phyloP scores from a whole-genome alignment of 1,140 invertebrate genomes.

The Trissolcus basalis region DNA sequence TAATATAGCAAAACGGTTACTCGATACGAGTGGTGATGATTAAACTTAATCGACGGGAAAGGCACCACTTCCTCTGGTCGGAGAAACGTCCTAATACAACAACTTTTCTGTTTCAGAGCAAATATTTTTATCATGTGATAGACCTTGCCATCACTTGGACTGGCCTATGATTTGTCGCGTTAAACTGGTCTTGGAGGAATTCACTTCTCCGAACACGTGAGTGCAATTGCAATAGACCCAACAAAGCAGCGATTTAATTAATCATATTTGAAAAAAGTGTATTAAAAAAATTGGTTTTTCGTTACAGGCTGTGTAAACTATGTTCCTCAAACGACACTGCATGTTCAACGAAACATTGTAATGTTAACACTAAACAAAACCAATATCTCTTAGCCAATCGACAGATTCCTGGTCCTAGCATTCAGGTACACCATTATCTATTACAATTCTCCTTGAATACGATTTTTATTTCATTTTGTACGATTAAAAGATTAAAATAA shows the following conservation, averaged over 20 bases:
- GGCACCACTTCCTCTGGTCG: background rate
- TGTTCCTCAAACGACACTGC: conserved; percentile 80
- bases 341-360: conserved; percentile 80
- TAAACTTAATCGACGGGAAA: background rate
- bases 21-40: background rate
- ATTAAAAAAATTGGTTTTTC: too few relatives aligned
- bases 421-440: conserved; percentile 78
- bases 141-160: conserved; percentile 85
- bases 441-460: background rate
- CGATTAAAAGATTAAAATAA: too few relatives aligned
- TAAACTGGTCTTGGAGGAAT: conserved; percentile 83
- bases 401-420: conserved; percentile 87
- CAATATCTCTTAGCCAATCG: conserved; percentile 87
- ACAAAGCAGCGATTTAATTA: background rate
- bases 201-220: conserved; percentile 82
- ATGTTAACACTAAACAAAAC: conserved; percentile 82
- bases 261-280: background rate
- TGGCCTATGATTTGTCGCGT: conserved; percentile 88
- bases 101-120: conserved; percentile 78
- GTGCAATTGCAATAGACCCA: conserved; percentile 39
- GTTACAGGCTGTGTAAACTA: conserved; percentile 78
- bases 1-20: too few relatives aligned
- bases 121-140: conserved; percentile 82
- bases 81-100: background rate
- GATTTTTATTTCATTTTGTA: too few relatives aligned